Percentiles rank a stretch among this genome's conserved stretches.
Conservation (phyloP, 2,797 vertebrate species). For the Ambastaia sidthimunki region DNA sequence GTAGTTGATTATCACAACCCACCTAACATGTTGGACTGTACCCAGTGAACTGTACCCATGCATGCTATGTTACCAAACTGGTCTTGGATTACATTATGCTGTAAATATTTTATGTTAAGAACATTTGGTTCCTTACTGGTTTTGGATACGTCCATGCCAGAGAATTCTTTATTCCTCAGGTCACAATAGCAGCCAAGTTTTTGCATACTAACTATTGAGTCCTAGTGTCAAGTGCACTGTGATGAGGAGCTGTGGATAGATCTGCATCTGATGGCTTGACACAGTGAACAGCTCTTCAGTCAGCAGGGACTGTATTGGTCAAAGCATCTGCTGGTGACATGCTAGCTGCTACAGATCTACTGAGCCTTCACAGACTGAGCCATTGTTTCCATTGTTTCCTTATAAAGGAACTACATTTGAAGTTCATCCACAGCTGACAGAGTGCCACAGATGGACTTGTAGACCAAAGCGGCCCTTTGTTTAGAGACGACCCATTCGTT, state of each 20-base stretch:
- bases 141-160: not conserved
- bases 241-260: not conserved
- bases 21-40: too few species aligned
- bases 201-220: conserved; percentile 9
- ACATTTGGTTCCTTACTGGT: not conserved
- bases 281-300: conserved; percentile 10
- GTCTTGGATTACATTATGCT: not conserved
- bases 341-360: not conserved
- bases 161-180: not conserved
- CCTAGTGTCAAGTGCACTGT: not conserved
- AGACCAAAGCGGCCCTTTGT: conserved; percentile 22
- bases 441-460: conserved; percentile 1
- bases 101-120: conserved; percentile 18
- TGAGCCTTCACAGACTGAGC: conserved; percentile 17
- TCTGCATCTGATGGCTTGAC: conserved; percentile 20
- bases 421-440: conserved; percentile 40
- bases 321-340: conserved; percentile 23
- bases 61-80: not conserved
- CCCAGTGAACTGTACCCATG: too few species aligned
- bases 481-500: conserved; percentile 20
- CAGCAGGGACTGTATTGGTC: conserved; percentile 8
- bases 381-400: conserved; percentile 39
- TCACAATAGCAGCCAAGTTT: conserved; percentile 6
- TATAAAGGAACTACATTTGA: conserved; percentile 22
- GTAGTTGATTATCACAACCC: too few species aligned